Conservation (phyloP, 2,888 invertebrate species). For the Oxyscelio sp. region DNA sequence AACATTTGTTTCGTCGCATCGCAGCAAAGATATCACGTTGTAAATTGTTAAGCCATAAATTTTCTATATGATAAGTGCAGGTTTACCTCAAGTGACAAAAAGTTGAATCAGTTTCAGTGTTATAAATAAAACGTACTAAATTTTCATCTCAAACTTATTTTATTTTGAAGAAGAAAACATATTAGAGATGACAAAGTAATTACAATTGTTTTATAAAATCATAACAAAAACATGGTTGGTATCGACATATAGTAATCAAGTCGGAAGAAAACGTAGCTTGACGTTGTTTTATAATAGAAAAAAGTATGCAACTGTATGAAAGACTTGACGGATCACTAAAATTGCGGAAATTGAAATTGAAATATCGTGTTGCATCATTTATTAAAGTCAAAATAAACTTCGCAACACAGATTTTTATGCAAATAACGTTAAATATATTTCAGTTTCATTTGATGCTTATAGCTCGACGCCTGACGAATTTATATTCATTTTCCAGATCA, state of each 20-base stretch:
- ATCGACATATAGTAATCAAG: background rate
- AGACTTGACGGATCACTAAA: slow-evolving; percentile 15
- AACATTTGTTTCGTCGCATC: slow-evolving; percentile 63
- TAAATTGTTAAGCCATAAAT: slow-evolving; percentile 65
- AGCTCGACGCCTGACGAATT: slow-evolving; percentile 57
- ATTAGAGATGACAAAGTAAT: slow-evolving; percentile 34
- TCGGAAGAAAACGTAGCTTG: slow-evolving; percentile 19
- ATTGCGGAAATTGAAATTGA: slow-evolving; percentile 29
- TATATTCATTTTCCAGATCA: slow-evolving; percentile 59
- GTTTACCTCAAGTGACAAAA: slow-evolving; percentile 33
- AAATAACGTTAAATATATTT: slow-evolving; percentile 60
- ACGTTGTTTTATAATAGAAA: slow-evolving; percentile 14
- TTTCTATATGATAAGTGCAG: slow-evolving; percentile 44
- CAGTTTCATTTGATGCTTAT: slow-evolving; percentile 48
- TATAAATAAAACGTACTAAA: background rate
- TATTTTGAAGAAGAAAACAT: slow-evolving; percentile 16
- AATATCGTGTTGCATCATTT: slow-evolving; percentile 41
- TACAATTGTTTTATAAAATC: slow-evolving; percentile 13
- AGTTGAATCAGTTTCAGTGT: slow-evolving; percentile 34
- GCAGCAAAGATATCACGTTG: slow-evolving; percentile 61
- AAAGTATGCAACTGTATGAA: slow-evolving; percentile 39
- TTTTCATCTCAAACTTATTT: slow-evolving; percentile 10
- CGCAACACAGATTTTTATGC: slow-evolving; percentile 33
- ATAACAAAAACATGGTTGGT: background rate
- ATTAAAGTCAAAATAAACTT: slow-evolving; percentile 25